Percentiles rank a stretch among this genome's conserved stretches.
Evolutionary conservation across 2,888 invertebrate genomes (phyloP).

Genomic region (Pelosia muscerda): DNA sequence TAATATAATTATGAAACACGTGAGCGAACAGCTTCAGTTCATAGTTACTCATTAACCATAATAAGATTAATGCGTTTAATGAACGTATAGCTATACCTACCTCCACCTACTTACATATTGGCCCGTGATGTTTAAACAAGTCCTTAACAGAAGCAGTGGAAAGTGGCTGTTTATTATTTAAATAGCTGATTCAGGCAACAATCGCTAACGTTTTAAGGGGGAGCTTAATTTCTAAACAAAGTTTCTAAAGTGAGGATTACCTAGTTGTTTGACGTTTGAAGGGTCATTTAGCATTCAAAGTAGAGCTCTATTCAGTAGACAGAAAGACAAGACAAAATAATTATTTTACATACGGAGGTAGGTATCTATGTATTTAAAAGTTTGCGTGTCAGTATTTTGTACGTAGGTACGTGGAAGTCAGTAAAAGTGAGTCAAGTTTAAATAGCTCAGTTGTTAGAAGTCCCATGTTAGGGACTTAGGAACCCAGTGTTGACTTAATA

Average conservation of each 20-base stretch:
- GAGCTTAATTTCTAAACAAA: slow-evolving; percentile 21
- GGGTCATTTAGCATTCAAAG: too few species aligned
- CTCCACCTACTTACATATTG: slow-evolving; percentile 16
- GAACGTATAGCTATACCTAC: slow-evolving; percentile 29
- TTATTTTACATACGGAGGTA: not conserved
- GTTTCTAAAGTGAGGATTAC: slow-evolving; percentile 5
- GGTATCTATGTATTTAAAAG: too few species aligned
- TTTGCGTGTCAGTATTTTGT: too few species aligned
- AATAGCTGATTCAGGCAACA: slow-evolving; percentile 26
- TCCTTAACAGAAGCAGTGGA: slow-evolving; percentile 28
- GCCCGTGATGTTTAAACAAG: slow-evolving; percentile 15
- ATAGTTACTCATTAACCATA: slow-evolving; percentile 48
- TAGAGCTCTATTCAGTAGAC: slow-evolving; percentile 3
- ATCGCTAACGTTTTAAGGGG: slow-evolving; percentile 21
- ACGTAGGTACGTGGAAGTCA: too few species aligned
- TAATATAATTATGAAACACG: slow-evolving; percentile 53
- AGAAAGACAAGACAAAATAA: not conserved
- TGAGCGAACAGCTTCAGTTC: slow-evolving; percentile 37
- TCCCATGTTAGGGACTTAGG: not conserved
- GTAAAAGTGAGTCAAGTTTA: too few species aligned
- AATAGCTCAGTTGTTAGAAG: too few species aligned
- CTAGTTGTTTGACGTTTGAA: slow-evolving; percentile 9
- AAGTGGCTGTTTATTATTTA: slow-evolving; percentile 40
- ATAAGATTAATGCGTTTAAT: slow-evolving; percentile 47
- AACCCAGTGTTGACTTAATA: not conserved